A percentile compares a stretch with the other conserved stretches of the same genome.
phyloP scores from a whole-genome alignment of 2,888 invertebrate species.

The Zele albiditarsus region DNA sequence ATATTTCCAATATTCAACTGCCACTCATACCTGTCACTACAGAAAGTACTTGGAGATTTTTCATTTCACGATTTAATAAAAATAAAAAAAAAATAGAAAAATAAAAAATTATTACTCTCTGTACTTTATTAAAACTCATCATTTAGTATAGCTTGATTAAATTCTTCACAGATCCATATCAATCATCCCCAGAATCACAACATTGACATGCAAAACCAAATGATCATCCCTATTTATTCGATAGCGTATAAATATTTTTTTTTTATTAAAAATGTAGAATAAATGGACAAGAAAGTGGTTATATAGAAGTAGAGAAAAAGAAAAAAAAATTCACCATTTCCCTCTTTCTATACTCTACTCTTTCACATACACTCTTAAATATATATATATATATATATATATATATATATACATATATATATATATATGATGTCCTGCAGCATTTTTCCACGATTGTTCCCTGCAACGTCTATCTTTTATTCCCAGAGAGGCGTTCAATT shows the following conservation, averaged over 20 bases:
- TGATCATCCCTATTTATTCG: not conserved
- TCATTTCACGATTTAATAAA: conserved; percentile 10
- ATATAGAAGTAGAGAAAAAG: not conserved
- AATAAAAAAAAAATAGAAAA: conserved; percentile 18
- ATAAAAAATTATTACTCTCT: not conserved
- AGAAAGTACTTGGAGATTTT: conserved; percentile 50
- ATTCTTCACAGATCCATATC: too few relatives aligned
- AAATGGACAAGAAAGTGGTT: not conserved
- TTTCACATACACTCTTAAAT: not conserved
- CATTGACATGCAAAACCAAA: not conserved
- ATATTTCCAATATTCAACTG: conserved; percentile 56
- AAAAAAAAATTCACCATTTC: conserved; percentile 1
- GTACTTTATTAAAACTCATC: not conserved
- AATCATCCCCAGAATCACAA: not conserved
- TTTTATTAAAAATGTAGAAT: conserved; percentile 1
- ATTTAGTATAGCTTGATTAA: too few relatives aligned
- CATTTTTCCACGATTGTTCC: conserved; percentile 39
- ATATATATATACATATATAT: not conserved
- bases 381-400: not conserved
- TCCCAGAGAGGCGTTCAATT: conserved; percentile 42
- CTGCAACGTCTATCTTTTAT: conserved; percentile 34
- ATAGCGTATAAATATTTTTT: not conserved
- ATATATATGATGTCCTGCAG: conserved; percentile 18
- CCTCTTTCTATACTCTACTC: not conserved
- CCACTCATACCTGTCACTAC: conserved; percentile 55